These are phyloP conservation scores for Eulemur macaco DNA, from an alignment of 2,113 vertebrate species.

Conservation along the genomic window DNA sequence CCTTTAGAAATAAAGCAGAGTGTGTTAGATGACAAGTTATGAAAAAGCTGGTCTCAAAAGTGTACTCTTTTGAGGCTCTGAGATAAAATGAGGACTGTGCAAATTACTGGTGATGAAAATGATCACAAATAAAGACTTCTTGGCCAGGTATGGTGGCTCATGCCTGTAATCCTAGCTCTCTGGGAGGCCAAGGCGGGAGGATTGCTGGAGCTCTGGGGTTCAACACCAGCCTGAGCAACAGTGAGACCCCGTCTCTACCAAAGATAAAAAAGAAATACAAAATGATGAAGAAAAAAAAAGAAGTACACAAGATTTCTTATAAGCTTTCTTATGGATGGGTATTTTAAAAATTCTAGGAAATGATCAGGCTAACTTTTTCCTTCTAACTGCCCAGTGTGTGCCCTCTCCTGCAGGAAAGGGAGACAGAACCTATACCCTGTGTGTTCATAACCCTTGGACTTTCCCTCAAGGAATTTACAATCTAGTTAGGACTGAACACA, in stretches of 20 bases:
- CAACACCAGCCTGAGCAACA: no score
- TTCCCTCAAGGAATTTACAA: not conserved
- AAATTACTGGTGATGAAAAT: constrained; percentile 20
- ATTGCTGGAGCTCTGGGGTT: no score
- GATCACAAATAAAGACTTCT: not conserved
- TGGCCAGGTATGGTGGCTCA: no score
- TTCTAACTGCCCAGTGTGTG: not conserved
- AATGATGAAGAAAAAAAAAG: no score
- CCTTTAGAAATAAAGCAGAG: not conserved
- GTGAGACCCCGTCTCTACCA: no score
- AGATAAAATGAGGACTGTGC: constrained; percentile 39
- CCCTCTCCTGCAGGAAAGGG: not conserved
- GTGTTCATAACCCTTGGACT: not conserved
- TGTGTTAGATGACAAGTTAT: not conserved
- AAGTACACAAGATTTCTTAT: not conserved
- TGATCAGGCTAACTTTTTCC: not conserved
- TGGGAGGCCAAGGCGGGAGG: no score
- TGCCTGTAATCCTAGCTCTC: no score
- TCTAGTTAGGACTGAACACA: not conserved
- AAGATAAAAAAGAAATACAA: no score
- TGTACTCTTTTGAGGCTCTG: constrained; percentile 28
- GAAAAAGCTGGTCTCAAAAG: not conserved
- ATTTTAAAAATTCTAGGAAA: not conserved
- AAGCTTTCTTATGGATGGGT: not conserved
- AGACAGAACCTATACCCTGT: not conserved